phyloP scores from a whole-genome alignment of 2,888 invertebrate genomes.

The Lasioglossum leucozonium region DNA sequence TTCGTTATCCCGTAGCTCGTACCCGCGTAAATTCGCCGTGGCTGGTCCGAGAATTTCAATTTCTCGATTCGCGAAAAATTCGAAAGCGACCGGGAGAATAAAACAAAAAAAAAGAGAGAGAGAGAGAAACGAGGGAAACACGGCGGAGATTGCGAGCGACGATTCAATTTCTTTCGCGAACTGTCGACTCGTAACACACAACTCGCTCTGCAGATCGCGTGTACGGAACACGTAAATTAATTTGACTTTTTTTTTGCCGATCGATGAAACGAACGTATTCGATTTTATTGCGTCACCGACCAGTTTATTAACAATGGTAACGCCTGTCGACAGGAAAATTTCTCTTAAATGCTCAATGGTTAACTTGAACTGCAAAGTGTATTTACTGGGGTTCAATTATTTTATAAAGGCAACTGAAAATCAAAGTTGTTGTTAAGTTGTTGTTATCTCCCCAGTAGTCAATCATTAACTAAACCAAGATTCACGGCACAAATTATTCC shows the following conservation, averaged over 20 bases:
- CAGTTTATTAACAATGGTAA: not conserved
- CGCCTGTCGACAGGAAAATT: no score
- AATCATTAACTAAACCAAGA: not conserved
- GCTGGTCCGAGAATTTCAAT: conserved; percentile 58
- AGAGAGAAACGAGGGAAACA: not conserved
- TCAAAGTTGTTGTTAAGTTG: no score
- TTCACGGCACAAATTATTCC: not conserved
- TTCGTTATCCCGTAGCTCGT: conserved; percentile 63
- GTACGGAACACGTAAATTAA: conserved; percentile 3
- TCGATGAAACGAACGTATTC: not conserved
- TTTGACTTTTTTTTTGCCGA: not conserved
- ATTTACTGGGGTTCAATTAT: no score
- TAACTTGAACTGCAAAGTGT: not conserved
- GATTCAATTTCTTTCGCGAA: conserved; percentile 36
- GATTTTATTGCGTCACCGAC: not conserved
- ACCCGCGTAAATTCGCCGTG: conserved; percentile 50
- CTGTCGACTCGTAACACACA: conserved; percentile 15
- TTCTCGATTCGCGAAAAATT: conserved; percentile 52
- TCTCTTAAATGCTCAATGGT: not conserved
- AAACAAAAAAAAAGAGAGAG: not conserved
- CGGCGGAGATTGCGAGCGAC: conserved; percentile 37
- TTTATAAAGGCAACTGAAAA: not conserved
- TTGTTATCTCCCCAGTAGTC: no score
- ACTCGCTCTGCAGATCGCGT: not conserved
- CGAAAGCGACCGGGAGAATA: not conserved